Evolutionary conservation across 2,888 invertebrate species (phyloP), one percentile per base, ranked within the genome.

Genomic region (Sphaerophoria rueppellii): DNA sequence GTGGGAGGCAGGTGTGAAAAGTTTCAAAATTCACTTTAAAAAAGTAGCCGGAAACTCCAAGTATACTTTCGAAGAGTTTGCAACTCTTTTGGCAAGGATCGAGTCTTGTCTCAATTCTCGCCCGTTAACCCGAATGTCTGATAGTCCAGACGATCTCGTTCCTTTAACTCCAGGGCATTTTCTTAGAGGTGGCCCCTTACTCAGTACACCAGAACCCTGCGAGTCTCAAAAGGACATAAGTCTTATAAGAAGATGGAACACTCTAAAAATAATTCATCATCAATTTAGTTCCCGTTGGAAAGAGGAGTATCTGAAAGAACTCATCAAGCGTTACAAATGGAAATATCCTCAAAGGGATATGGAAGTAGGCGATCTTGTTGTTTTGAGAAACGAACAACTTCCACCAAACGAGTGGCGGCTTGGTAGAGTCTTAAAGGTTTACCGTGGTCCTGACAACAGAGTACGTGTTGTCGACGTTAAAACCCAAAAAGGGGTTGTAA

Each of bases 211-310:
- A 0, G 57, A 57, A 57, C 35, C 2, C 2, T 34, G 0, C 14
- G n/a, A n/a, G n/a, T n/a, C n/a, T 7, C 35, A 12, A 14, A 55
- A 35, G 48, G 32, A 55, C 34, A 55, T 5, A 35, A 34, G 0
- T n/a, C 35, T 55, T 55, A 34, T 55, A 34, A 55, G n/a, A 4
- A 34, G 35, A 0, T 55, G 55, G 55, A 35, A 55, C 34, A 55
- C 34, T 6, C 55, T 55, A 0, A 55, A 55, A 35, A 35, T 6
- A 35, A 6, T 55, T n/a, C 55, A 55, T 4, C 55, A 55, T 34
- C 12, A 55, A 24, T 55, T 55, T 12, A 35, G n/a, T 5, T 12
- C 34, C 12, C 55, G 55, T 12, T 55, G 55, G 4, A 55, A 55
- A 11, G 55, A 55, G n/a, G 43, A 43, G 40, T 40, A 40, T 7